These are phyloP conservation scores for Dreissena polymorpha DNA, from an alignment of 1,140 invertebrate species.

Conservation along the genomic window DNA sequence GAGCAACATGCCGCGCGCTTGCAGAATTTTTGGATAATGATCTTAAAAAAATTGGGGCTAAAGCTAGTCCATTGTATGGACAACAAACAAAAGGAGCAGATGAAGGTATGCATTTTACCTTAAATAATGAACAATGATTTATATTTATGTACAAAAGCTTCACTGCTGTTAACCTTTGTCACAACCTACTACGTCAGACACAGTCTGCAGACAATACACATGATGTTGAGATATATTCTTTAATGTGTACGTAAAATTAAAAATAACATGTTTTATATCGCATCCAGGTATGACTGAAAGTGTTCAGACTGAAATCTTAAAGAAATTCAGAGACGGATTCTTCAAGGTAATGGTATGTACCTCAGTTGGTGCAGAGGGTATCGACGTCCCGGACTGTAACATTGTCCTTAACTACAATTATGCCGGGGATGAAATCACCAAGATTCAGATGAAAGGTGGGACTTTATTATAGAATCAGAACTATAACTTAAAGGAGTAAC, in stretches of 20 bases:
- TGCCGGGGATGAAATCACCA: too few relatives aligned
- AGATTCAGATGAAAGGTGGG: too few relatives aligned
- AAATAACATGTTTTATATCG: background rate
- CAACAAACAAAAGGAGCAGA: conserved; percentile 51
- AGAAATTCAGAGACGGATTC: conserved; percentile 56
- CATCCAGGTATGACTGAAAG: conserved; percentile 63
- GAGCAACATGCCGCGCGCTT: conserved; percentile 37
- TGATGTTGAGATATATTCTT: background rate
- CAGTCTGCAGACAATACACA: background rate
- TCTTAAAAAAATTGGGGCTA: conserved; percentile 21
- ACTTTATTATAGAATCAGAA: background rate
- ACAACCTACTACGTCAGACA: background rate
- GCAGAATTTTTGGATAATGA: conserved; percentile 23
- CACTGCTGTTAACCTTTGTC: background rate
- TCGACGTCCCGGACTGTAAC: too few relatives aligned
- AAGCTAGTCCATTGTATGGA: conserved; percentile 56
- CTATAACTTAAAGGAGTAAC: background rate
- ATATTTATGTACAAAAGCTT: background rate
- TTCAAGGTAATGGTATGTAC: conserved; percentile 71
- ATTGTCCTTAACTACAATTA: too few relatives aligned
- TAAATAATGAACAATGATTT: background rate
- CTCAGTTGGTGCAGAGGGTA: too few relatives aligned
- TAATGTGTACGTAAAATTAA: too few relatives aligned
- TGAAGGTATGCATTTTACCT: conserved; percentile 52
- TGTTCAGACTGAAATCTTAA: conserved; percentile 57